Evolutionary conservation across 2,113 vertebrate genomes (phyloP).

Genomic region (Sisor rabdophorus): DNA sequence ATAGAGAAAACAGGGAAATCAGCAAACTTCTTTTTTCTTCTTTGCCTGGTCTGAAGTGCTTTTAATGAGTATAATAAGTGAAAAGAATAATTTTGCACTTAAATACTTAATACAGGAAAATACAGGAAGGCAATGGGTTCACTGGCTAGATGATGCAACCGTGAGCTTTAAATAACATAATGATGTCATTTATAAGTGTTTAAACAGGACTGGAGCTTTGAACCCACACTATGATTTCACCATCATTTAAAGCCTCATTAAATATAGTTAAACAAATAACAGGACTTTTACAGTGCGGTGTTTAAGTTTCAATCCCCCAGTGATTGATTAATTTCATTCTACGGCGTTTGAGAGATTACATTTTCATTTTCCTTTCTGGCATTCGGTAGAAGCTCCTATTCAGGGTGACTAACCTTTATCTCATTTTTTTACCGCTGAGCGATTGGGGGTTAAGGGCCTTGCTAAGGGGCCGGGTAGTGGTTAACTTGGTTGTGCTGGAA

Average conservation of each 20-base stretch:
- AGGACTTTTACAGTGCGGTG: not conserved
- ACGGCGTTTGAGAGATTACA: not conserved
- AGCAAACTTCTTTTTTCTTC: not conserved
- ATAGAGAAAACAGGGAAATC: not conserved
- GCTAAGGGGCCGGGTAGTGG: too few relatives aligned
- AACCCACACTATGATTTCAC: not conserved
- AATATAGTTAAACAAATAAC: not conserved
- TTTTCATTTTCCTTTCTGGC: not conserved
- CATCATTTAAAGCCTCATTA: not conserved
- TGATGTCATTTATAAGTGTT: constrained; percentile 31
- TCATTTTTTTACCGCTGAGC: too few relatives aligned
- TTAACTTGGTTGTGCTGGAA: too few relatives aligned
- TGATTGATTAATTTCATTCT: not conserved
- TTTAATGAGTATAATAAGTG: constrained; percentile 35
- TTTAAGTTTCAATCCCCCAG: not conserved
- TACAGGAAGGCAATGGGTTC: constrained; percentile 40
- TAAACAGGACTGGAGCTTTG: constrained; percentile 12
- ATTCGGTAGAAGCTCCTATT: not conserved
- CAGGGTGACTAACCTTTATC: too few relatives aligned
- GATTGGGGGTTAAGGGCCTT: too few relatives aligned
- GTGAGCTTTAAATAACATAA: constrained; percentile 44
- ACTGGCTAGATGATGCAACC: constrained; percentile 41
- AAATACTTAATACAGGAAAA: constrained; percentile 48
- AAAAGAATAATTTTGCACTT: constrained; percentile 50
- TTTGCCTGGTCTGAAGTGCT: constrained; percentile 23